Percentiles rank a stretch among this genome's conserved stretches.
Conservation (phyloP, 2,797 vertebrate genomes). For the Lindbergichthys nudifrons region DNA sequence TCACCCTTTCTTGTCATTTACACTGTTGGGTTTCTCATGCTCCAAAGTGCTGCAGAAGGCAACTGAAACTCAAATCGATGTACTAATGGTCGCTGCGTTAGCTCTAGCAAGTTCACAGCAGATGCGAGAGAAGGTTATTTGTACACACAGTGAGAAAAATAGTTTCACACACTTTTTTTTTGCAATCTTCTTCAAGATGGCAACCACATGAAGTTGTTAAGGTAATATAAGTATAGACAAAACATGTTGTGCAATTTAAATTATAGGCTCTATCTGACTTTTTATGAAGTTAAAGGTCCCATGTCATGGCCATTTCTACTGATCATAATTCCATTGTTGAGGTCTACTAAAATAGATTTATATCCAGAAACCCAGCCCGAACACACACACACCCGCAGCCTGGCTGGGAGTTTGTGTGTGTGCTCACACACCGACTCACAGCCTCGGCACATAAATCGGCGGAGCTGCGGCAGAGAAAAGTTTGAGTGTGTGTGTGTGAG, state of each 20-base stretch:
- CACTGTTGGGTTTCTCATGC: constrained; percentile 51
- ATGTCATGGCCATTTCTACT: too few relatives aligned
- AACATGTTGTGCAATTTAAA: constrained; percentile 10
- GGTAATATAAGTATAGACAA: background rate
- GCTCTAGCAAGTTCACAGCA: background rate
- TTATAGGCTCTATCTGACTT: constrained; percentile 10
- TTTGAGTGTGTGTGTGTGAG: too few relatives aligned
- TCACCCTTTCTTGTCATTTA: constrained; percentile 82
- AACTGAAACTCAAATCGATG: constrained; percentile 30
- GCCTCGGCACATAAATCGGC: too few relatives aligned
- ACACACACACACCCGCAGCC: too few relatives aligned
- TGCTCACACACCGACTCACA: too few relatives aligned
- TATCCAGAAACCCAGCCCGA: too few relatives aligned
- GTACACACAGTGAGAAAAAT: background rate
- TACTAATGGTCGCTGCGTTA: background rate
- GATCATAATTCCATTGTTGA: too few relatives aligned
- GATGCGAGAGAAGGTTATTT: background rate
- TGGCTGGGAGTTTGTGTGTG: too few relatives aligned
- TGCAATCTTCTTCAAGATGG: background rate
- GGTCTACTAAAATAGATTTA: too few relatives aligned
- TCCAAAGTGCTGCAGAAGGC: constrained; percentile 72
- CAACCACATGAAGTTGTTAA: background rate
- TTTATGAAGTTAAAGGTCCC: too few relatives aligned
- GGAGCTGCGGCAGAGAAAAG: too few relatives aligned
- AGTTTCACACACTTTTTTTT: background rate